phyloP scores from a whole-genome alignment of 1,140 invertebrate genomes.

The Drosophila serrata region DNA sequence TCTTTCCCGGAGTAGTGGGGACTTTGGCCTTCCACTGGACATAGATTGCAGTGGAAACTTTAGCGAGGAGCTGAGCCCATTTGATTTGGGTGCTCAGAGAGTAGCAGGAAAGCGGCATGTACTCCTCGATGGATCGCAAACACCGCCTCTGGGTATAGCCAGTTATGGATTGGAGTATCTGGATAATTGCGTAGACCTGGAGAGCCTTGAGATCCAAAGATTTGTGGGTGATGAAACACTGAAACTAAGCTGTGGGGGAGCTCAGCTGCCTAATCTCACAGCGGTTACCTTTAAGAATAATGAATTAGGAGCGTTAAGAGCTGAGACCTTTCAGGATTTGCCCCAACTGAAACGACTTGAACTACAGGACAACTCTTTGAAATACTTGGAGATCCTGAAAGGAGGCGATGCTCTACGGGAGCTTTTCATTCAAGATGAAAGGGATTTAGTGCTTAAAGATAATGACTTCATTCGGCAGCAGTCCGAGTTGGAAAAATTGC shows the following conservation, averaged over 20 bases:
- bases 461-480: constrained; percentile 9
- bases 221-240: constrained; percentile 59
- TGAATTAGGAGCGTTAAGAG: constrained; percentile 45
- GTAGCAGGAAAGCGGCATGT: constrained; percentile 66
- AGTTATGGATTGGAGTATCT: constrained; percentile 76
- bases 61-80: background rate
- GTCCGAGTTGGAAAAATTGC: constrained; percentile 17
- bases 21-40: constrained; percentile 63
- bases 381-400: constrained; percentile 24
- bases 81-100: constrained; percentile 55
- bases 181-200: constrained; percentile 61
- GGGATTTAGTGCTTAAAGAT: constrained; percentile 22
- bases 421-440: constrained; percentile 33
- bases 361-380: constrained; percentile 46
- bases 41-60: constrained; percentile 52
- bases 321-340: constrained; percentile 52
- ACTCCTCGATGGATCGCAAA: constrained; percentile 64
- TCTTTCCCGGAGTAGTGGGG: constrained; percentile 24
- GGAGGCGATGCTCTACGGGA: constrained; percentile 15
- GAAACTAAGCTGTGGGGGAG: constrained; percentile 32
- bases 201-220: constrained; percentile 44
- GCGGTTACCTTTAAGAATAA: constrained; percentile 36
- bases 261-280: constrained; percentile 16
- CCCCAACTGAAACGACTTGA: constrained; percentile 48
- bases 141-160: constrained; percentile 45